These are phyloP conservation scores for Blastobasis lacticolella DNA, from an alignment of 2,888 invertebrate genomes.

Conservation along the genomic window DNA sequence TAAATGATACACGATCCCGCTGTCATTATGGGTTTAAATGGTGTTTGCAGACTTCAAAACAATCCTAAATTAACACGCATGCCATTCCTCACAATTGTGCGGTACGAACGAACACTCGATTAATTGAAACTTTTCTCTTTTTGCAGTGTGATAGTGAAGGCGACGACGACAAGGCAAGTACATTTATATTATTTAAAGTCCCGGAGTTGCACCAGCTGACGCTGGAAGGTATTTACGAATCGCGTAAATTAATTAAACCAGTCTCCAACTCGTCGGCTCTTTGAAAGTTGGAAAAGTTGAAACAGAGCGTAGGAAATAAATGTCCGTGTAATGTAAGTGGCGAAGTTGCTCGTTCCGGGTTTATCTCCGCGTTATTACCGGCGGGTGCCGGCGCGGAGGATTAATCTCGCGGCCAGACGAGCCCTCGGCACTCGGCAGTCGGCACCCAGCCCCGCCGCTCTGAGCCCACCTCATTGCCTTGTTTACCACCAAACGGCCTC, in stretches of 20 bases:
- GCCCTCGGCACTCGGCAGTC: no score
- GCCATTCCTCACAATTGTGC: no score
- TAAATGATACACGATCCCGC: no score
- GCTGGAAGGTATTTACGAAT: conserved; percentile 38
- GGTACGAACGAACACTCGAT: no score
- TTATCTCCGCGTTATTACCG: conserved; percentile 60
- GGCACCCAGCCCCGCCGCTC: neutral
- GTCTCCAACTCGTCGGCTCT: conserved; percentile 38
- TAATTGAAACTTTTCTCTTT: conserved; percentile 50
- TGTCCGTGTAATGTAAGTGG: conserved; percentile 68
- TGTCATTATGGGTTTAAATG: no score
- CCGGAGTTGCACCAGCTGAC: conserved; percentile 17
- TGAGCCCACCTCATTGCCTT: neutral
- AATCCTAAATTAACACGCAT: no score
- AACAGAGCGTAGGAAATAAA: conserved; percentile 63
- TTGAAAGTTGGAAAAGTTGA: conserved; percentile 55
- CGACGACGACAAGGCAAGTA: conserved; percentile 91
- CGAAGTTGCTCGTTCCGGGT: conserved; percentile 62
- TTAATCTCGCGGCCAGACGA: conserved; percentile 48
- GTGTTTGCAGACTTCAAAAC: no score
- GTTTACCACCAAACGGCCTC: conserved; percentile 7
- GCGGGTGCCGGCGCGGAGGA: conserved; percentile 39
- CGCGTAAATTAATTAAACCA: conserved; percentile 60
- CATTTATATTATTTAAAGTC: conserved; percentile 32
- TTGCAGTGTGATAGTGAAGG: conserved; percentile 95